A percentile compares a stretch with the other conserved stretches of the same genome.
Evolutionary conservation across 2,113 vertebrate species (phyloP).

Genomic region (Ifrita kowaldi): DNA sequence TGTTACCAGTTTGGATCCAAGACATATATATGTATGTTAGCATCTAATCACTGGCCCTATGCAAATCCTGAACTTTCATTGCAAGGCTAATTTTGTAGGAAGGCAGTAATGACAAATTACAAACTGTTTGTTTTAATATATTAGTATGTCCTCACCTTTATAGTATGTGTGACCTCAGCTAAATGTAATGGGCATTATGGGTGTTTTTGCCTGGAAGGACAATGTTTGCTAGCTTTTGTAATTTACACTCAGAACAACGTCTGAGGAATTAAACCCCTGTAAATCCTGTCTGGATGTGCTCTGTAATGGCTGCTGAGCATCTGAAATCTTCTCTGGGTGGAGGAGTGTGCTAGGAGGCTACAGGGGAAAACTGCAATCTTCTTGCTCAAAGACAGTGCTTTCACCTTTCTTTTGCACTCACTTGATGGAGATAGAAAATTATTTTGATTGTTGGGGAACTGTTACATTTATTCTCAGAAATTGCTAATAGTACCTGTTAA

Average conservation of each 20-base stretch:
- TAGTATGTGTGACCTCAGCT: background rate
- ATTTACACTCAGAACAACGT: background rate
- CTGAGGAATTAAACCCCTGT: background rate
- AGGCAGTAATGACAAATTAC: background rate
- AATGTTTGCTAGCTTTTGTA: background rate
- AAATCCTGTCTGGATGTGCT: background rate
- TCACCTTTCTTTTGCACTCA: background rate
- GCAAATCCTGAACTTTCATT: background rate
- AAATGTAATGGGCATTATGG: background rate
- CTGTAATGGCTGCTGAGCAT: background rate
- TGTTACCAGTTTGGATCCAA: background rate
- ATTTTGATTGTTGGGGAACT: background rate
- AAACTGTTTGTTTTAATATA: background rate
- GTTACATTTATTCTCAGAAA: background rate
- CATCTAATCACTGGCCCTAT: background rate
- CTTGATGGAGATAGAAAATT: background rate
- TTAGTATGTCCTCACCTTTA: background rate
- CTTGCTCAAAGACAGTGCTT: background rate
- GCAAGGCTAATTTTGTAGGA: background rate
- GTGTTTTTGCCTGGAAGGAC: background rate
- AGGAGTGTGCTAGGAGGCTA: background rate
- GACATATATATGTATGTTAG: accelerated
- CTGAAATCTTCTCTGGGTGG: background rate
- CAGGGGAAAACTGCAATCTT: background rate
- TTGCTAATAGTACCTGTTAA: background rate